Percentiles rank a stretch among this genome's conserved stretches.
Conservation (phyloP, 2,888 invertebrate species). For the Dicranocentrus wangi region DNA sequence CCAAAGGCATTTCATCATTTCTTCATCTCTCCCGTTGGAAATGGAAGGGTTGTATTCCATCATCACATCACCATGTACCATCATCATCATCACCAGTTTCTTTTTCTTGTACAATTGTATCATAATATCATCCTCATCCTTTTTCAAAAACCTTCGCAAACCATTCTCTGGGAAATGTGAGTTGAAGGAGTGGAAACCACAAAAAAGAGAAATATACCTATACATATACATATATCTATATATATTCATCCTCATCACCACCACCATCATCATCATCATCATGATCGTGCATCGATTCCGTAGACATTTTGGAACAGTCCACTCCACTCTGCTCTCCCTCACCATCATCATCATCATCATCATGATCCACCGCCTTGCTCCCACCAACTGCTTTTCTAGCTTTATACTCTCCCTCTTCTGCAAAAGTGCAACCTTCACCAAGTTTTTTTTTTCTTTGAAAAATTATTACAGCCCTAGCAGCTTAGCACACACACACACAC, state of each 20-base stretch:
- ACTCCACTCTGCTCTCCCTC: constrained; percentile 30
- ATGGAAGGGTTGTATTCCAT: too few species aligned
- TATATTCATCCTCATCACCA: neutral
- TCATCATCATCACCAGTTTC: too few species aligned
- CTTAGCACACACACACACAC: neutral
- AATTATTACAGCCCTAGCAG: constrained; percentile 34
- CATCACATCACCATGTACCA: too few species aligned
- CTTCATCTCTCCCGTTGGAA: too few species aligned
- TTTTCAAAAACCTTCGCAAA: too few species aligned
- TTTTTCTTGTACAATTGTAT: too few species aligned
- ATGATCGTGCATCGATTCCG: neutral
- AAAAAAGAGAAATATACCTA: constrained; percentile 9
- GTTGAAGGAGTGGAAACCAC: constrained; percentile 10
- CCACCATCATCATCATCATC: neutral
- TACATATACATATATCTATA: too few species aligned
- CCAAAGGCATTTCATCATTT: too few species aligned
- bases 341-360: neutral
- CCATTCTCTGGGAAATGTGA: too few species aligned
- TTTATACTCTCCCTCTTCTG: constrained; percentile 1
- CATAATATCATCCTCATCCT: too few species aligned
- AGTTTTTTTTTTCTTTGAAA: constrained; percentile 51
- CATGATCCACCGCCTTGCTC: neutral
- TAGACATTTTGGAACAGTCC: constrained; percentile 56
- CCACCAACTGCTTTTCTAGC: neutral
- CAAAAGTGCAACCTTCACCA: constrained; percentile 61